Percentiles rank a stretch among this genome's conserved stretches.
These are phyloP conservation scores for Pristionchus exspectatus DNA, from an alignment of 2,888 invertebrate species.

Conservation along the genomic window DNA sequence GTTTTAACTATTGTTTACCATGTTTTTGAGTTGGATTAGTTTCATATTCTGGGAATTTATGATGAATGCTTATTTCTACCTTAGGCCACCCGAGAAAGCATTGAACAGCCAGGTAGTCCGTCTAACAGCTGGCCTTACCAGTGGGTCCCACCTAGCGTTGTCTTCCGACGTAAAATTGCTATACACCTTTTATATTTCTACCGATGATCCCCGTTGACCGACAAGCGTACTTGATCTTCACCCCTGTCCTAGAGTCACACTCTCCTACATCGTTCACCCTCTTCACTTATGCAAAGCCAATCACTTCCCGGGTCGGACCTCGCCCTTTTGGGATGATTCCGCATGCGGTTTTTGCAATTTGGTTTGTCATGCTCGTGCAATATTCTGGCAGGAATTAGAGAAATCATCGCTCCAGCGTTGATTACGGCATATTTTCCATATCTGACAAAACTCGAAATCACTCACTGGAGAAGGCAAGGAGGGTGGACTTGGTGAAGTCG, in stretches of 20 bases:
- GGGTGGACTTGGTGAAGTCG: slow-evolving; percentile 73
- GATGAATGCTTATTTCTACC: no score
- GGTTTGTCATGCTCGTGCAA: not conserved
- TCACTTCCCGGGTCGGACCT: not conserved
- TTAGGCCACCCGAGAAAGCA: no score
- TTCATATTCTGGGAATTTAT: no score
- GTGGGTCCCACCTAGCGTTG: no score
- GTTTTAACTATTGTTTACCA: no score
- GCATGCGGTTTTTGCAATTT: not conserved
- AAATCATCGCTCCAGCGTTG: not conserved
- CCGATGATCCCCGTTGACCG: not conserved
- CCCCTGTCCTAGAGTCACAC: not conserved
- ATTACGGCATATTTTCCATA: not conserved
- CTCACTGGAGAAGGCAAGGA: slow-evolving; percentile 72
- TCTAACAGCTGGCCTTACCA: no score
- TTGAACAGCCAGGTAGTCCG: no score
- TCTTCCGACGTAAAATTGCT: no score
- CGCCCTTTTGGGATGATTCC: not conserved
- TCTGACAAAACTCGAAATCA: not conserved
- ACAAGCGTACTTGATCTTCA: not conserved
- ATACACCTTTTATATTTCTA: no score
- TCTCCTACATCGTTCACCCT: not conserved
- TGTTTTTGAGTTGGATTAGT: no score
- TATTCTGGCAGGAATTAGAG: no score
- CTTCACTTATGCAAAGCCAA: not conserved